Evolutionary conservation across 2,888 invertebrate genomes (phyloP).

Genomic region (Leptogaster cylindrica): DNA sequence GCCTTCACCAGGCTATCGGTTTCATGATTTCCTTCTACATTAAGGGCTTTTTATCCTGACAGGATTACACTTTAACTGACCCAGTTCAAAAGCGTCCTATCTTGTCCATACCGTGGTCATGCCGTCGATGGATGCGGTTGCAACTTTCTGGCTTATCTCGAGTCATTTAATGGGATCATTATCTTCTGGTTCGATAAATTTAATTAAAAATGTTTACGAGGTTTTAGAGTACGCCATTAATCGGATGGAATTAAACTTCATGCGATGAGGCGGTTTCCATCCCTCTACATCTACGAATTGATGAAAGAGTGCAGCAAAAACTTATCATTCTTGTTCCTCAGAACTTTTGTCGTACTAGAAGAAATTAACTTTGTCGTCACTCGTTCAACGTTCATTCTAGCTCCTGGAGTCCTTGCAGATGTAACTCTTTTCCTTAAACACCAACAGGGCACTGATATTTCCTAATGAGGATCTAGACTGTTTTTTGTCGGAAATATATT

Average conservation of each 20-base stretch:
- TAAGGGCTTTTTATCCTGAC: constrained; percentile 2
- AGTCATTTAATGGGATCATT: constrained; percentile 32
- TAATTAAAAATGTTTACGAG: constrained; percentile 40
- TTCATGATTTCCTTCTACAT: constrained; percentile 19
- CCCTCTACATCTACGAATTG: background rate
- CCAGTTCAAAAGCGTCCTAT: background rate
- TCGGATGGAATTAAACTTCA: constrained; percentile 24
- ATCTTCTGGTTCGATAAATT: constrained; percentile 36
- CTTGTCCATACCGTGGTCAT: constrained; percentile 21
- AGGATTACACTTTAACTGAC: constrained; percentile 34
- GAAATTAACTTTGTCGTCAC: constrained; percentile 3
- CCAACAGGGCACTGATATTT: constrained; percentile 18
- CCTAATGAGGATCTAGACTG: constrained; percentile 7
- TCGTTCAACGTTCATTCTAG: background rate
- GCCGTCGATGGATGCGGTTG: constrained; percentile 31
- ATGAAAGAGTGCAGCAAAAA: constrained; percentile 22
- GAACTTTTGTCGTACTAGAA: background rate
- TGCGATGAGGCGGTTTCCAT: background rate
- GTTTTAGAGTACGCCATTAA: constrained; percentile 21
- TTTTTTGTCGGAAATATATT: constrained; percentile 15
- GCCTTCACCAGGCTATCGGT: constrained; percentile 21
- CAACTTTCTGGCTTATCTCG: constrained; percentile 31
- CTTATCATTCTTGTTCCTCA: background rate
- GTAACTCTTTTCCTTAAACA: constrained; percentile 1
- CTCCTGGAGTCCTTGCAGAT: too few species aligned